Conservation (phyloP, 2,797 vertebrate genomes). For the Oryzias dopingdopingensis region DNA sequence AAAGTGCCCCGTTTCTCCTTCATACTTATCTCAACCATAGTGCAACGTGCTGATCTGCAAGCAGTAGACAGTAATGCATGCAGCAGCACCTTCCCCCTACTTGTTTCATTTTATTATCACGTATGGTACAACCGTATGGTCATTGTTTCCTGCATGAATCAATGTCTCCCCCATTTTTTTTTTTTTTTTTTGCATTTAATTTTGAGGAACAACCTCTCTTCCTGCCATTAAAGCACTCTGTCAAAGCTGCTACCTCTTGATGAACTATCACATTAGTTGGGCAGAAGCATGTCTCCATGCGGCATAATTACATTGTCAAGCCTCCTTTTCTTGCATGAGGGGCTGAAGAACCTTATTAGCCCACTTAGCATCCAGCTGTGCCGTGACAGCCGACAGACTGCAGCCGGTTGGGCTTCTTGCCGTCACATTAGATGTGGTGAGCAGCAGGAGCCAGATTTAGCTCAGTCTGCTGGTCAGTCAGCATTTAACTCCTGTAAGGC, state of each 20-base stretch:
- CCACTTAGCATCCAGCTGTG: conserved; percentile 32
- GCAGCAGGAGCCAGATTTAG: conserved; percentile 36
- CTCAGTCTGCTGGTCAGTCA: conserved; percentile 28
- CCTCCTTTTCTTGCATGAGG: conserved; percentile 40
- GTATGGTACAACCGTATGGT: conserved; percentile 16
- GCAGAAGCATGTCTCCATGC: conserved; percentile 51
- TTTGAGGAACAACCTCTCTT: conserved; percentile 39
- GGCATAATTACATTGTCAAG: conserved; percentile 52
- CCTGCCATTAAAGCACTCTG: conserved; percentile 45
- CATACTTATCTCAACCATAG: not conserved
- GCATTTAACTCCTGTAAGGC: conserved; percentile 16
- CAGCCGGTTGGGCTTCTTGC: conserved; percentile 22
- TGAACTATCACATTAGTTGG: conserved; percentile 48
- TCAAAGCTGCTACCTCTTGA: conserved; percentile 58
- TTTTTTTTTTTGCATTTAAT: conserved; percentile 31
- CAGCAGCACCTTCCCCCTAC: conserved; percentile 11
- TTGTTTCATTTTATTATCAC: conserved; percentile 14
- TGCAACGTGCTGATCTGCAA: conserved; percentile 9
- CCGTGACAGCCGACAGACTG: conserved; percentile 22
- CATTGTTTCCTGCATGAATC: conserved; percentile 21
- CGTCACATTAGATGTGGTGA: conserved; percentile 6
- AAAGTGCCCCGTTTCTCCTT: conserved; percentile 26
- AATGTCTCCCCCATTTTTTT: conserved; percentile 18
- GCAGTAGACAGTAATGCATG: conserved; percentile 36
- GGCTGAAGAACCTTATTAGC: conserved; percentile 44